phyloP scores from a whole-genome alignment of 2,797 vertebrate genomes.

The Neosalanx taihuensis region DNA sequence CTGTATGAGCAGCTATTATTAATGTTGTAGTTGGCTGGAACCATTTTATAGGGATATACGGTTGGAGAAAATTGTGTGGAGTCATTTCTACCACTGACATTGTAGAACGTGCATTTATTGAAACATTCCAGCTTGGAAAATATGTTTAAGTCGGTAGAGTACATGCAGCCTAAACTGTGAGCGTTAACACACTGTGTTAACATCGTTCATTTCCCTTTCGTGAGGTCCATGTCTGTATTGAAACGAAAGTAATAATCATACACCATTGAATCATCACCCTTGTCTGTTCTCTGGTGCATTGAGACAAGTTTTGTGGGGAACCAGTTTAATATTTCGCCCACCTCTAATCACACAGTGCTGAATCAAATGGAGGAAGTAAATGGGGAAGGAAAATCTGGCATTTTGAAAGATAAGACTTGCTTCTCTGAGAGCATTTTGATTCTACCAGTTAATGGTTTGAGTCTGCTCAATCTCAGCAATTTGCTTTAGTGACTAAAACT shows the following conservation, averaged over 20 bases:
- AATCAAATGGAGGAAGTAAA: conserved; percentile 27
- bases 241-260: conserved; percentile 1
- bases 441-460: conserved; percentile 37
- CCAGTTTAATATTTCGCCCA: conserved; percentile 31
- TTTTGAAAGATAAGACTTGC: conserved; percentile 27
- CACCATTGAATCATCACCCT: not conserved
- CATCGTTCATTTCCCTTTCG: not conserved
- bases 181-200: not conserved
- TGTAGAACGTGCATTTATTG: not conserved
- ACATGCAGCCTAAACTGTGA: not conserved
- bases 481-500: conserved; percentile 41
- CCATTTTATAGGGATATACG: conserved; percentile 32
- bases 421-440: conserved; percentile 28
- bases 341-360: conserved; percentile 19
- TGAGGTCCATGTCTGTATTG: not conserved
- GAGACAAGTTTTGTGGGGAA: conserved; percentile 7
- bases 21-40: conserved; percentile 23
- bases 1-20: conserved; percentile 22
- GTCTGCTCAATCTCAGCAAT: conserved; percentile 41
- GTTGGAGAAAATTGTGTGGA: not conserved
- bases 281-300: not conserved
- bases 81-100: conserved; percentile 21
- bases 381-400: conserved; percentile 27
- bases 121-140: not conserved
- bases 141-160: conserved; percentile 2